Evolutionary conservation across 2,888 invertebrate species (phyloP), one percentile per base, ranked within the genome.

Genomic region (Isoperla grammatica): DNA sequence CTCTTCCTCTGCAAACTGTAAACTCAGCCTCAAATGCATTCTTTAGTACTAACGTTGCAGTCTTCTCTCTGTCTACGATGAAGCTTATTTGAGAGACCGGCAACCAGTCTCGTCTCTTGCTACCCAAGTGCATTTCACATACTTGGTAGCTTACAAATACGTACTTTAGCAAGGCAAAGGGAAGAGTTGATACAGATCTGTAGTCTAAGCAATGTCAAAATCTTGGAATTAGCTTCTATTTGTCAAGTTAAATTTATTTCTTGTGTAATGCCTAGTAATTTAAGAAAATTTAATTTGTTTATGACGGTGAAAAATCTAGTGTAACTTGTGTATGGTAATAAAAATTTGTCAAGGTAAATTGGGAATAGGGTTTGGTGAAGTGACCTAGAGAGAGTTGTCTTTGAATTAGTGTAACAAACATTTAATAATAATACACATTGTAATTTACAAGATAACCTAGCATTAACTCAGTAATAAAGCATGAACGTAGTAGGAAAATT

Each of bases 21-120:
- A 65, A 65, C 64, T 64, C 65, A 62, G 65, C 65, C 64, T 65
- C 65, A 65, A 65, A 65, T 62, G 65, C 62, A 63, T 65, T 64
- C 64, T 64, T 63, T 64, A 64, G 64, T 61, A 63, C 63, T 64
- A 64, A 61, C 59, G 62, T 49, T 61, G 62, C 59, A 57, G 60
- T 64, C 64, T 64, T 63, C 63, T 60, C 53, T 59, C 62, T 64
- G 58, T 57, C 37, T 35, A 12, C 46, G 63, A 50, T 64, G 60
- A 62, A 54, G 59, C 59, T 64, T 62, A 62, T 58, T 62, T 58
- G 29, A 53, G 60, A 61, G 56, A 60, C 59, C 61, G 61, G 53
- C 20, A 55, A 40, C 56, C 63, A 63, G 63, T 63, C 63, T 58
- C 53, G 8, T 29, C 29, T 29, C 5, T 29, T 29, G 29, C 29